Percentiles rank a stretch among this genome's conserved stretches.
Conservation (phyloP, 1,140 invertebrate genomes). For the Sycobia sp. region DNA sequence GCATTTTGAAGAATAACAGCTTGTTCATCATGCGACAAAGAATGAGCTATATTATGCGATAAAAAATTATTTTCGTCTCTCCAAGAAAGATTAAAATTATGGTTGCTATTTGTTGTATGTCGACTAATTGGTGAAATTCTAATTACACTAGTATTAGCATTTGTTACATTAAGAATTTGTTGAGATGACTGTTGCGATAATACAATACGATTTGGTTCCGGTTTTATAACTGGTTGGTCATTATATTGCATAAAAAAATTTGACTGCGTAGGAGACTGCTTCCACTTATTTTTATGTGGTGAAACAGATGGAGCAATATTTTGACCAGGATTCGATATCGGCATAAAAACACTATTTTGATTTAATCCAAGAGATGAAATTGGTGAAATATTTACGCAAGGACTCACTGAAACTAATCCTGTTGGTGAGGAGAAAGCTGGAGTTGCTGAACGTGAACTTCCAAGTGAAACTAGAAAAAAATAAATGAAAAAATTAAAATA, state of each 20-base stretch:
- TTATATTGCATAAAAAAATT: constrained; percentile 57
- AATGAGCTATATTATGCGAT: constrained; percentile 37
- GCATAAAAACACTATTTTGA: constrained; percentile 82
- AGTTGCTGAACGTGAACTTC: constrained; percentile 87
- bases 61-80: constrained; percentile 58
- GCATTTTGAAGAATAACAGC: constrained; percentile 56
- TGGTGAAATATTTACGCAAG: constrained; percentile 71
- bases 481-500: neutral
- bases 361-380: constrained; percentile 66
- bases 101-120: constrained; percentile 42
- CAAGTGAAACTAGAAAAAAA: constrained; percentile 82
- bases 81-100: constrained; percentile 50
- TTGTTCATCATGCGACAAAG: constrained; percentile 49
- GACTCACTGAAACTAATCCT: constrained; percentile 68
- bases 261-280: constrained; percentile 60
- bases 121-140: constrained; percentile 72
- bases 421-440: constrained; percentile 84
- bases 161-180: constrained; percentile 49
- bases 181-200: constrained; percentile 53
- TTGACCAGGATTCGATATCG: constrained; percentile 74
- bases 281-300: constrained; percentile 56
- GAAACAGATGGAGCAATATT: constrained; percentile 55
- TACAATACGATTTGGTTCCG: constrained; percentile 56
- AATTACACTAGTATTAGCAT: constrained; percentile 77
- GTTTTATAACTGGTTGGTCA: constrained; percentile 69